Evolutionary conservation across 2,797 vertebrate genomes (phyloP), one percentile per base, ranked within the genome.

Genomic region (Paratrypauchen microcephalus): DNA sequence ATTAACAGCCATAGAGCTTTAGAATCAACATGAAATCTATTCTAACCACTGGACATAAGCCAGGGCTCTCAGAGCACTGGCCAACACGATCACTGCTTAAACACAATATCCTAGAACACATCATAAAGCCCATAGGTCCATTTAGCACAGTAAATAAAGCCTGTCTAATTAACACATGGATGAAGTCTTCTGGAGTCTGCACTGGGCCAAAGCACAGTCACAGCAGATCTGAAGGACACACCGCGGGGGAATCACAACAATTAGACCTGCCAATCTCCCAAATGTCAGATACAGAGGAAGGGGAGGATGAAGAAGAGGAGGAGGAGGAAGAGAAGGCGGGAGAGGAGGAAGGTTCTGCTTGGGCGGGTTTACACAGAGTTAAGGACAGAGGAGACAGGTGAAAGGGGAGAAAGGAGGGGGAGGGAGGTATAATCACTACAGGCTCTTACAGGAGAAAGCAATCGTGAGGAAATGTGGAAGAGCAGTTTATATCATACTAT

Each of bases 211-310:
- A 68, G 30, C 59, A 68, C 66, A 72, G 70, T 68, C 56, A 52
- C 68, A 36, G 45, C 30, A 11, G 48, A 74, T 71, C 76, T 70
- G 75, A 80, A 81, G 83, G 82, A 80, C 79, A 83, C 75, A 66
- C 78, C 66, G 32, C 73, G 6, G 26, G 75, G 79, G 82, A 79
- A 86, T 79, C 82, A 86, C 77, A 86, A 83, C 85, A 88, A 91
- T 91, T 89, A 89, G 75, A 89, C 79, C 82, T 89, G 88, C 84
- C 89, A 86, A 70, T 92, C 88, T 89, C 39, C 45, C 65, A 79
- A 86, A 84, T 78, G 87, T 79, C 81, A 86, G 72, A 73, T 76
- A 81, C 65, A 23, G 41, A 45, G 9, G 9, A n/a, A 52, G 50
- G 21, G 19, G 50, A 52, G 2, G 52, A 55, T 3, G 21, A 12